phyloP scores from a whole-genome alignment of 1,140 invertebrate genomes.

The Polypedilum vanderplanki region DNA sequence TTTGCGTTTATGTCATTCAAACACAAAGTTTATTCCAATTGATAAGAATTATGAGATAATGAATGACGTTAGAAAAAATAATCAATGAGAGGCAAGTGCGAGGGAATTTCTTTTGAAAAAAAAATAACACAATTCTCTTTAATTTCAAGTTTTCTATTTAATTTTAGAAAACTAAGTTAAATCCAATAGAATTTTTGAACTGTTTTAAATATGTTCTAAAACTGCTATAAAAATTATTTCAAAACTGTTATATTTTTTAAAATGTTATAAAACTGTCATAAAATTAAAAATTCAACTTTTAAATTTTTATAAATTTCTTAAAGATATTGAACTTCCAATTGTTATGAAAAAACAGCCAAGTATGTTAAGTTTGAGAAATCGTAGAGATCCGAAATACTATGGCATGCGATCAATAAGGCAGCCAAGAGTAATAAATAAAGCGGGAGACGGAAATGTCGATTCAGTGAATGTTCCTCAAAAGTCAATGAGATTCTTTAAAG shows the following conservation, averaged over 20 bases:
- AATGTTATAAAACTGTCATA: neutral
- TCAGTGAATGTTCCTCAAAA: constrained; percentile 47
- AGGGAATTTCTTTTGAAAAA: no score
- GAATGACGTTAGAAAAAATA: no score
- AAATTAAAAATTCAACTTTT: neutral
- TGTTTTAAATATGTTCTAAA: no score
- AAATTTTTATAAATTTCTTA: neutral
- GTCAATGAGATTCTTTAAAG: constrained; percentile 50
- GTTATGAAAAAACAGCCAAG: constrained; percentile 9
- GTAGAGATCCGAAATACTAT: neutral
- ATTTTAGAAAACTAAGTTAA: no score
- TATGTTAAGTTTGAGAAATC: constrained; percentile 28
- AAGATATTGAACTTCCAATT: constrained; percentile 23
- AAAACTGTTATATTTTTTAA: no score
- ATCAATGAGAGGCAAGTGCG: no score
- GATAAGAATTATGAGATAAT: neutral
- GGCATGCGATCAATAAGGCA: neutral
- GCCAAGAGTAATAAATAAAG: constrained; percentile 39
- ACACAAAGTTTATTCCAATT: neutral
- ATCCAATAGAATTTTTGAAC: no score
- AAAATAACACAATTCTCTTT: no score
- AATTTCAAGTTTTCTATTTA: no score
- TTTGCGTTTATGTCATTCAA: no score
- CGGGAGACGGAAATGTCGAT: constrained; percentile 39
- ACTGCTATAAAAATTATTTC: no score